Base-by-base conservation (phyloP, 2,797 vertebrate genomes). In the Ctenopoma kingsleyae region DNA sequence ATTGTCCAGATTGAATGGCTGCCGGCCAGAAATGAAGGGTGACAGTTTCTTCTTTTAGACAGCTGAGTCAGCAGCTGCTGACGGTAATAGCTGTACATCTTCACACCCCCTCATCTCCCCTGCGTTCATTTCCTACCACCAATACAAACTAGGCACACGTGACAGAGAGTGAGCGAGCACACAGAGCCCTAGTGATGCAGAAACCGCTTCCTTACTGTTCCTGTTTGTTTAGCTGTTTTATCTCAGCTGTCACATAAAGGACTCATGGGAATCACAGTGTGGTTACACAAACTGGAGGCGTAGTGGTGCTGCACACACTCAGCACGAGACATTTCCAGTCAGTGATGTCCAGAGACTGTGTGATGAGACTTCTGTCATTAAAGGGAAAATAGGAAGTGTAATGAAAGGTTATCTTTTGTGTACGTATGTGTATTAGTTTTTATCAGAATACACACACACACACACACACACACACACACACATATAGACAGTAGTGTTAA, bases 61-160 rank as follows among this genome's bases (percentile, higher is more conserved):
- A 82, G 85, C 86, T 91, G 91, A 93, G 79, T 93, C 90, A 93
- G 89, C 90, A 90, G 80, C 81, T 77, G 80, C 65, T 91, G 86
- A 80, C 67, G 41, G 84, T 89, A 87, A 91, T 71, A 80, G 68
- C 74, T 50, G 51, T 49, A 23, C 55, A 76, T 82, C 71, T 83
- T 75, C 73, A 77, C 87, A 10, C 81, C 74, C 73, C 69, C 67
- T 46, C 81, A 19, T 51, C 67, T 73, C 43, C 40, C 59, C 59
- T 52, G 40, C 20, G 66, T 75, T 87, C 44, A 80, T 67, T 86
- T 84, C 83, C 74, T 76, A 47, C 61, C 61, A 78, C 23, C 3
- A 17, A 65, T 46, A 57, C 55, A 55, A 51, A 38, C 52, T 27
- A 59, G 25, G 43, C 12, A 64, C 20, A 36, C 12, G 17, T 47